Evolutionary conservation across 2,888 invertebrate species (phyloP), one percentile per base, ranked within the genome.

Genomic region (Drosophila koepferae): DNA sequence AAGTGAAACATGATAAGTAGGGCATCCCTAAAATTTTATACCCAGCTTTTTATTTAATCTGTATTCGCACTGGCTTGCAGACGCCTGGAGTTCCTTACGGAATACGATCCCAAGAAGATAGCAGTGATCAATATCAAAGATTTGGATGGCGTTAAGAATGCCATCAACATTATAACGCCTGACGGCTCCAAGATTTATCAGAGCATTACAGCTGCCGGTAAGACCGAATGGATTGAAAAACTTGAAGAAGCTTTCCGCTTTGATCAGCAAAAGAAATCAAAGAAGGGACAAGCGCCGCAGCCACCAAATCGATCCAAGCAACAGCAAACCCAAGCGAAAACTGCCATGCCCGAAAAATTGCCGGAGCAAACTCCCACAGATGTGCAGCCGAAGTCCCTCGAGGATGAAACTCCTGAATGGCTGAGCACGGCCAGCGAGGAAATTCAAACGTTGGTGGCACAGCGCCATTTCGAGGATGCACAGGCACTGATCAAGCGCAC

Each of bases 41-140:
- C 5, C 12, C 6, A 36, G 6, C 3, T 31, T 46, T 7, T 31
- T 0, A 3, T 2, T 8, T 28, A 5, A 18, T 6, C n/a, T 8
- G 3, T 2, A 9, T 31, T 28, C 1, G 10, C 14, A 18, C 7
- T 40, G 18, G 5, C 12, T 56, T 55, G 8, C 38, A 93, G 93
- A 92, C 91, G 93, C 63, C 66, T 93, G 12, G 93, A 93, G 69
- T 93, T 92, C 60, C 80, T 92, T 1, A 77, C 88, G 3, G 93
- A 93, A 68, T 93, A 93, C 66, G 93, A 93, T 75, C 93, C 93
- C 48, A 97, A 97, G 91, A 97, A 96, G 92, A 94, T 99, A 83
- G 99, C 98, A 28, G 97, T 99, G 34, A 98, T 99, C 0, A 99
- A 99, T 93, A 98, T 99, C 59, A 94, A 97, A 86, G 98, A 99